These are phyloP conservation scores for Cerastis leucographa DNA, from an alignment of 2,888 invertebrate species.

Conservation along the genomic window DNA sequence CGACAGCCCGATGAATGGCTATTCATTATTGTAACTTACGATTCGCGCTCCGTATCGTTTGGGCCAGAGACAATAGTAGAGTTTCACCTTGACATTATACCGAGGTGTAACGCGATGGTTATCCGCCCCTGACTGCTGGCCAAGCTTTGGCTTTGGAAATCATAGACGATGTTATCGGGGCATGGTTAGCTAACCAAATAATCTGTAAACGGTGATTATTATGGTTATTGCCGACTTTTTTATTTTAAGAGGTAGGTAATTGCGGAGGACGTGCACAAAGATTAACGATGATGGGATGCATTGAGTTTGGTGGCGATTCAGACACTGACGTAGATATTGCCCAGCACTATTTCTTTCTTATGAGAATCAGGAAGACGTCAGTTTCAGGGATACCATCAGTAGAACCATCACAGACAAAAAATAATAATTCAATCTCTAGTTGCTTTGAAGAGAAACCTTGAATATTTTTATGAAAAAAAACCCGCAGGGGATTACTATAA, in stretches of 20 bases:
- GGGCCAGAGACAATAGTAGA: conserved; percentile 74
- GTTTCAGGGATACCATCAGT: not conserved
- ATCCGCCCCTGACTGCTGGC: conserved; percentile 62
- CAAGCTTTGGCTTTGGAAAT: conserved; percentile 37
- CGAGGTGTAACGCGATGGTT: conserved; percentile 65
- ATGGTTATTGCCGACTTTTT: conserved; percentile 5
- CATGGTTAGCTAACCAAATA: conserved; percentile 33
- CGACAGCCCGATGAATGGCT: conserved; percentile 63
- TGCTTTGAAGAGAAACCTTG: no score
- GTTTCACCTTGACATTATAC: conserved; percentile 75
- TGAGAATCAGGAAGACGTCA: not conserved
- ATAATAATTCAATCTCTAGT: no score
- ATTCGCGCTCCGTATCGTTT: conserved; percentile 64
- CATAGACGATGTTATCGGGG: conserved; percentile 57
- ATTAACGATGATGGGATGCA: not conserved
- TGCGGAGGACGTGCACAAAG: not conserved
- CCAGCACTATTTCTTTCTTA: not conserved
- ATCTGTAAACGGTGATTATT: conserved; percentile 31
- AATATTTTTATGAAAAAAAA: no score
- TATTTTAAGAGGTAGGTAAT: conserved; percentile 2
- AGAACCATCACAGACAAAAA: not conserved
- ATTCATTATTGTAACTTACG: conserved; percentile 64
- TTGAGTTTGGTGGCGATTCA: not conserved
- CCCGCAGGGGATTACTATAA: no score
- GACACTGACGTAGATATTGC: not conserved